Evolutionary conservation across 2,797 vertebrate species (phyloP), one percentile per base, ranked within the genome.

Genomic region (Caiman crocodilus): DNA sequence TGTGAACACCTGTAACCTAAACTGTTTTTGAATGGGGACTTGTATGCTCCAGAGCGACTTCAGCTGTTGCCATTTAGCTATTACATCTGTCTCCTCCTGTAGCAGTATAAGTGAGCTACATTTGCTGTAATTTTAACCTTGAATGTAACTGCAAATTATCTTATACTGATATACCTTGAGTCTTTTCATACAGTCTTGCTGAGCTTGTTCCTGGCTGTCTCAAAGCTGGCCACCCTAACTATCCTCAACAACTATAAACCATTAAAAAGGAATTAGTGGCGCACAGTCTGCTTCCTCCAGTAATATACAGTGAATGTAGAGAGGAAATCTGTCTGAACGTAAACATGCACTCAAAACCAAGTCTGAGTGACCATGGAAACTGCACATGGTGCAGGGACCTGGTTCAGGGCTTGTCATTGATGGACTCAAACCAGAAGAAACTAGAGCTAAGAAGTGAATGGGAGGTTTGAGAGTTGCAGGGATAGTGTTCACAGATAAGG

Each of bases 371-470:
- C 69, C 0, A 0, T 61, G 71, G 84, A 88, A 76, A 65, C 35
- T 6, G 11, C 0, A 0, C 10, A 14, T 56, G 32, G 57, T 67
- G n/a, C 57, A 76, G 65, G 65, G 20, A 65, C 63, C 63, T 50
- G 64, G 64, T 79, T 80, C 84, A 78, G 74, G 74, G 81, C 82
- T 63, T 93, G 0, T 0, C 0, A 0, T 57, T 94, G 57, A 12
- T 55, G 67, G 90, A 93, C 79, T 50, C 90, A 80, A 89, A 81
- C 56, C 67, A 55, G 85, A 87, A 83, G 73, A 35, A 85, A 30
- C 73, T 90, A 84, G 50, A 79, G 63, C 76, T 94, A 58, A 84
- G 96, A 85, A 85, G 8, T 82, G 82, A 67, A 69, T 59, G 84
- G 79, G 7, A 71, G 71, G 71, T 81, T 23, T 69, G 63, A n/a